phyloP scores from a whole-genome alignment of 2,797 vertebrate genomes.

The Cryptoblepharus egeriae region DNA sequence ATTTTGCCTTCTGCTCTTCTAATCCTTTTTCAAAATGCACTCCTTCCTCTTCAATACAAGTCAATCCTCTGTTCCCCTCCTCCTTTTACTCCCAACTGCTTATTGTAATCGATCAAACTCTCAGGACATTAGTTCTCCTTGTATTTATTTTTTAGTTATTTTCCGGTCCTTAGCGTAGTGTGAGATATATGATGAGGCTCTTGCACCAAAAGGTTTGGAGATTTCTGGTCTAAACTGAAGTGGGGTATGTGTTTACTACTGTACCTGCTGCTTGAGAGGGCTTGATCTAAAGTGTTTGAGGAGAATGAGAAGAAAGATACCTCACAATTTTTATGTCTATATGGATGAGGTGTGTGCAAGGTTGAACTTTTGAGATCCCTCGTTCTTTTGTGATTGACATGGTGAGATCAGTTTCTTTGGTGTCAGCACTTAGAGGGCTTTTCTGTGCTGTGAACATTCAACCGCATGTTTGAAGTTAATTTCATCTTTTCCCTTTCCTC shows the following conservation, averaged over 20 bases:
- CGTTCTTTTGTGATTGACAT: constrained; percentile 21
- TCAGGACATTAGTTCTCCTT: no score
- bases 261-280: not conserved
- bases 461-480: constrained; percentile 55
- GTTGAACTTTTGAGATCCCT: not conserved
- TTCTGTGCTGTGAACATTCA: constrained; percentile 48
- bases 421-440: not conserved
- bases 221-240: not conserved
- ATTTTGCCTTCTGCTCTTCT: no score
- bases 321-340: not conserved
- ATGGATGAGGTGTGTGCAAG: not conserved
- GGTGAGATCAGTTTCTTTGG: not conserved
- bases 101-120: no score
- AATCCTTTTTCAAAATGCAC: no score
- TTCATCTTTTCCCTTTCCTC: constrained; percentile 73
- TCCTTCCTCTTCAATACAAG: no score
- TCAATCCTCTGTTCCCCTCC: no score
- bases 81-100: no score
- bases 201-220: no score
- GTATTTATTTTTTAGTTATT: no score
- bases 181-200: no score
- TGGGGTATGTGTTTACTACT: not conserved
- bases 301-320: not conserved
- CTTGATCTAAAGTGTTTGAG: not conserved
- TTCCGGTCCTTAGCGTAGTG: no score